phyloP scores from a whole-genome alignment of 2,888 invertebrate species.

The Torymus aiolomorphi region DNA sequence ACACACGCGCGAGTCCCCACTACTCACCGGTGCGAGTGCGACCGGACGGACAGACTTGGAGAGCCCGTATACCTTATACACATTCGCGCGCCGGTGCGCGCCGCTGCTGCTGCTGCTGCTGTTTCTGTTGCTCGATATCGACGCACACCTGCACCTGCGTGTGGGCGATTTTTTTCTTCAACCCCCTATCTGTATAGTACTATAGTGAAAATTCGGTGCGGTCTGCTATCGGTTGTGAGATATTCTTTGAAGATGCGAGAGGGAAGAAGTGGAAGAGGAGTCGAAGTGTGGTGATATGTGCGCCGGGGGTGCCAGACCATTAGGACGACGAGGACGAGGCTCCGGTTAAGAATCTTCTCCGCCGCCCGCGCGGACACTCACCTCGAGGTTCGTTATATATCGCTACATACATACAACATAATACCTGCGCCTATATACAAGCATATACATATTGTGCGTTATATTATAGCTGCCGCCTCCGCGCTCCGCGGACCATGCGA shows the following conservation, averaged over 20 bases:
- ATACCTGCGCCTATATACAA: too few species aligned
- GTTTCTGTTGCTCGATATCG: neutral
- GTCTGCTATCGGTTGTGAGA: too few species aligned
- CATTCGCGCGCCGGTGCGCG: neutral
- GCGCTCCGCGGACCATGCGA: neutral
- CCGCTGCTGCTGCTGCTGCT: neutral
- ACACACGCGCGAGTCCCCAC: conserved; percentile 67
- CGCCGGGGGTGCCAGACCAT: neutral
- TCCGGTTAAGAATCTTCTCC: neutral
- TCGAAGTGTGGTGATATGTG: conserved; percentile 20
- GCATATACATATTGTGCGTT: too few species aligned
- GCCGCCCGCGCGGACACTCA: conserved; percentile 1
- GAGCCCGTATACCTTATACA: too few species aligned
- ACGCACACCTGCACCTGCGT: too few species aligned
- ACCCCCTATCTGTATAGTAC: too few species aligned
- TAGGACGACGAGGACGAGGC: conserved; percentile 2
- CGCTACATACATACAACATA: neutral
- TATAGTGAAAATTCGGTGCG: too few species aligned
- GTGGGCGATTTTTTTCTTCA: too few species aligned
- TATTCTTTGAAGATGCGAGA: too few species aligned
- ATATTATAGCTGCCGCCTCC: neutral
- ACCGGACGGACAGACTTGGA: neutral
- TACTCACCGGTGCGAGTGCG: conserved; percentile 48
- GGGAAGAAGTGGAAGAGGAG: too few species aligned
- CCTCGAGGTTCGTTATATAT: conserved; percentile 4